A percentile compares a stretch with the other conserved stretches of the same genome.
Conservation (phyloP, 2,113 vertebrate species). For the Mesocricetus auratus region DNA sequence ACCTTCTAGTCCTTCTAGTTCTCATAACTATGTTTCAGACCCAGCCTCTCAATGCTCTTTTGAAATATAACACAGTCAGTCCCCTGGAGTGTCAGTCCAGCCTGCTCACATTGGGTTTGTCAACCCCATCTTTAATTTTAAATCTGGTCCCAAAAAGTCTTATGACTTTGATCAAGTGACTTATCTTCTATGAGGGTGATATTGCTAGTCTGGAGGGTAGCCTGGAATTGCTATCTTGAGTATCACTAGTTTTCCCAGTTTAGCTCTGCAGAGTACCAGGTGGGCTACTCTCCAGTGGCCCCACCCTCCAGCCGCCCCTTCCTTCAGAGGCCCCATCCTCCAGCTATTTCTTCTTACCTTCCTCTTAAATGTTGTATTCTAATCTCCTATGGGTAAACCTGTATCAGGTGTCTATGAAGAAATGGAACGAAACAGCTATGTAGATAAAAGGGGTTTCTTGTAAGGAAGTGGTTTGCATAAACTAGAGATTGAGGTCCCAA, state of each 20-base stretch:
- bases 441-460: neutral
- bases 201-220: neutral
- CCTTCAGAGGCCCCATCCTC: neutral
- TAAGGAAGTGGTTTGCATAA: neutral
- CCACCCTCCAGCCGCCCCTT: neutral
- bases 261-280: neutral
- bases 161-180: neutral
- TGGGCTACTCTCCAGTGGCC: neutral
- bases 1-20: slow-evolving; percentile 10
- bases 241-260: rapidly evolving
- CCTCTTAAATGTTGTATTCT: slow-evolving; percentile 9
- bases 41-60: neutral
- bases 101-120: neutral
- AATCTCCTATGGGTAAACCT: neutral
- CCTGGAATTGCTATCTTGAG: neutral
- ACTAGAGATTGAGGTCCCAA: neutral
- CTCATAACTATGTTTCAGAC: slow-evolving; percentile 17
- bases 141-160: neutral
- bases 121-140: neutral
- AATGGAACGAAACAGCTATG: neutral
- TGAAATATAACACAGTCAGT: neutral
- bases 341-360: neutral
- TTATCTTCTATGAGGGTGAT: neutral
- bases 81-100: neutral
- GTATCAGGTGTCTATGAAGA: neutral